Evolutionary conservation across 2,113 vertebrate species (phyloP).

Genomic region (Rhipidura dahli): DNA sequence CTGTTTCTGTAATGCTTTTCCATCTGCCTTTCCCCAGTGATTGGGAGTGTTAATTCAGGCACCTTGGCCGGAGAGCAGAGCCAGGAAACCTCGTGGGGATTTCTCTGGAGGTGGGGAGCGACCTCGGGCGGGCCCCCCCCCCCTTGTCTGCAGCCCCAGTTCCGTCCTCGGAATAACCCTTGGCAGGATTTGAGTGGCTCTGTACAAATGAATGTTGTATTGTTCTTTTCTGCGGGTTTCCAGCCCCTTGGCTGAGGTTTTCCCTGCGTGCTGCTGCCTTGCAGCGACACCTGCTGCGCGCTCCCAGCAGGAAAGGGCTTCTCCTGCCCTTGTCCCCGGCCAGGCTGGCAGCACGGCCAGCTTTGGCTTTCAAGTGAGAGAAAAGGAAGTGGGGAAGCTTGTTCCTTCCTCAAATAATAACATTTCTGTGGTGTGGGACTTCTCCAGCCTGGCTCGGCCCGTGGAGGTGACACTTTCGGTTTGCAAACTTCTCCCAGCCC

Average conservation of each 20-base stretch:
- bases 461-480: neutral
- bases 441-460: neutral
- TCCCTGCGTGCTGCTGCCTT: neutral
- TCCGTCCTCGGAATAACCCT: neutral
- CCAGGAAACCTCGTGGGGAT: neutral
- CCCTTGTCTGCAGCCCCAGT: neutral
- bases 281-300: constrained; percentile 58
- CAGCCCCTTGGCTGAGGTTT: neutral
- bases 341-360: neutral
- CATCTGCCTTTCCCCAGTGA: neutral
- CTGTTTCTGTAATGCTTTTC: constrained; percentile 1
- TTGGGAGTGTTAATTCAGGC: neutral
- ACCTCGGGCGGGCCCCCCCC: too few relatives aligned
- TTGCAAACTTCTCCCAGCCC: neutral
- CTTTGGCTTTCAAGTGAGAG: neutral
- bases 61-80: neutral
- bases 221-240: neutral
- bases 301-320: neutral
- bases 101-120: neutral
- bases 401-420: neutral
- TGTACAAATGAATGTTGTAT: fast-evolving
- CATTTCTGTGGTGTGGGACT: neutral
- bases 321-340: neutral
- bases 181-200: neutral
- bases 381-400: neutral